Percentiles rank a stretch among this genome's conserved stretches.
These are phyloP conservation scores for Chironomus tentans DNA, from an alignment of 2,888 invertebrate genomes.

Conservation along the genomic window DNA sequence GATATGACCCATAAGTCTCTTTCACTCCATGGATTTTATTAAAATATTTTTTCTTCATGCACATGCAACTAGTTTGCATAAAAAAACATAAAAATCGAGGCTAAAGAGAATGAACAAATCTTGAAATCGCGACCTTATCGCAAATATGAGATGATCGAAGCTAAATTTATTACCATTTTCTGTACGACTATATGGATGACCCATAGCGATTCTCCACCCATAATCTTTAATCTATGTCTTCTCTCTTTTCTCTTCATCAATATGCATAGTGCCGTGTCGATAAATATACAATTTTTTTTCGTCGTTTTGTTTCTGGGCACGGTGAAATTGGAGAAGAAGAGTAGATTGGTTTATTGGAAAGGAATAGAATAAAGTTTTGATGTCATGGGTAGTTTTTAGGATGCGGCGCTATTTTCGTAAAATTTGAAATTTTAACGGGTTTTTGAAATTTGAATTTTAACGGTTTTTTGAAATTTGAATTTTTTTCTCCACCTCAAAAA, in stretches of 20 bases:
- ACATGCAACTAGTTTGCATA: slow-evolving; percentile 23
- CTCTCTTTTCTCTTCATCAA: not conserved
- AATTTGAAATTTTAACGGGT: too few species aligned
- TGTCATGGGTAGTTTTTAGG: too few species aligned
- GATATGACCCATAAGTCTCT: not conserved
- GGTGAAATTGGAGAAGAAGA: too few species aligned
- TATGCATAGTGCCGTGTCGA: not conserved
- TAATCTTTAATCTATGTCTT: not conserved
- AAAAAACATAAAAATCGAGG: slow-evolving; percentile 18
- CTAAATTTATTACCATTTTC: slow-evolving; percentile 1
- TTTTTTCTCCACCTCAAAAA: too few species aligned
- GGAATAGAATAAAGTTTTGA: not conserved
- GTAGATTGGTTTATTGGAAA: not conserved
- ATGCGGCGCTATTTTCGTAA: too few species aligned
- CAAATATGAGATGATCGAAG: not conserved
- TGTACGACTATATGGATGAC: not conserved
- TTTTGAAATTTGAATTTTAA: too few species aligned
- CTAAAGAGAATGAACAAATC: not conserved
- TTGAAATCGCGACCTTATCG: not conserved
- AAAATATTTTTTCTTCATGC: not conserved
- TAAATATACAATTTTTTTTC: not conserved
- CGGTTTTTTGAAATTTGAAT: too few species aligned
- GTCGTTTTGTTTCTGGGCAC: not conserved
- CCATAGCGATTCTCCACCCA: not conserved
- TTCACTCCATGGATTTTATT: not conserved